Evolutionary conservation across 30 jellyfish, hydroid and myxozoan genomes (phyloP).

Genomic region (Sanderia malayensis): DNA sequence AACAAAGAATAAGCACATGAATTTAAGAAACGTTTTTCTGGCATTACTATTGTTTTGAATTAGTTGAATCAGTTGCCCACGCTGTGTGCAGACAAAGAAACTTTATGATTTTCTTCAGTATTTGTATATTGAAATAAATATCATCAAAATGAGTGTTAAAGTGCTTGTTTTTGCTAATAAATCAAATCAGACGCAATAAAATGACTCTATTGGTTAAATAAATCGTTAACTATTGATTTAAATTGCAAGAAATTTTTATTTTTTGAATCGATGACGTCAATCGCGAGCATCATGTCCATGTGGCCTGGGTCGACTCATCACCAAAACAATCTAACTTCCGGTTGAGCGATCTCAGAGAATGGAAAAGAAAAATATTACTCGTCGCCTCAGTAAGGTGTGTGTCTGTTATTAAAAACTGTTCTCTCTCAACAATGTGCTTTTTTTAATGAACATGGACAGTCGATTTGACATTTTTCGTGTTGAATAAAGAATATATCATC

Average conservation of each 20-base stretch:
- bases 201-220: too few relatives aligned
- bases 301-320: constrained; percentile 43
- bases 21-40: background rate
- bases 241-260: too few relatives aligned
- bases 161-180: too few relatives aligned
- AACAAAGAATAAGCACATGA: background rate
- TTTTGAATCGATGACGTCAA: background rate
- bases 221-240: too few relatives aligned
- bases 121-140: too few relatives aligned
- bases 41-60: too few relatives aligned
- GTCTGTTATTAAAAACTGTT: background rate
- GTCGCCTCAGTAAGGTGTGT: constrained; percentile 70
- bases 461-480: background rate
- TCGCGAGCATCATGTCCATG: background rate
- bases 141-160: too few relatives aligned
- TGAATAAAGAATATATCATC: background rate
- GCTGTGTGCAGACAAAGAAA: too few relatives aligned
- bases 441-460: background rate
- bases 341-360: constrained; percentile 35
- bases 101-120: too few relatives aligned
- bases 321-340: constrained; percentile 57
- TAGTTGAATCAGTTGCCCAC: too few relatives aligned
- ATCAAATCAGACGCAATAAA: too few relatives aligned
- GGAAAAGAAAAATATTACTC: constrained; percentile 70
- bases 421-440: background rate